A percentile compares a stretch with the other conserved stretches of the same genome.
These are phyloP conservation scores for Nemotelus nigrinus DNA, from an alignment of 2,888 invertebrate genomes.

Conservation along the genomic window DNA sequence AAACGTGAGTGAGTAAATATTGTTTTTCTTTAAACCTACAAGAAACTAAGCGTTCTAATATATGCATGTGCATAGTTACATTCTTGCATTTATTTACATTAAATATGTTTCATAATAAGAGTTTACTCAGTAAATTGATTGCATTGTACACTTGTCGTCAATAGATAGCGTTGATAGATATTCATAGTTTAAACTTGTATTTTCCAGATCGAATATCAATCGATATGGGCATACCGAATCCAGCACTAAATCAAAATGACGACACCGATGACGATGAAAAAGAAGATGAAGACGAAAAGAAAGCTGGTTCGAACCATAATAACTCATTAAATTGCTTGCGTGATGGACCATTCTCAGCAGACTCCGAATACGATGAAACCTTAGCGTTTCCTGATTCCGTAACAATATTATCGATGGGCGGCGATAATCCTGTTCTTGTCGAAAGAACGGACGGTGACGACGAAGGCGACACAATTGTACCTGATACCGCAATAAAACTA, in stretches of 20 bases:
- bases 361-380: slow-evolving; percentile 84
- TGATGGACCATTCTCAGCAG: slow-evolving; percentile 69
- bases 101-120: too few relatives aligned
- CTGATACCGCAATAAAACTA: slow-evolving; percentile 68
- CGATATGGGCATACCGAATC: slow-evolving; percentile 56
- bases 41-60: too few relatives aligned
- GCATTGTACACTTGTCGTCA: too few relatives aligned
- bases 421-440: slow-evolving; percentile 66
- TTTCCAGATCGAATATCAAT: slow-evolving; percentile 55
- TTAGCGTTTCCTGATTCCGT: slow-evolving; percentile 80
- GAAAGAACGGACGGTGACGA: slow-evolving; percentile 62
- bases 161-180: too few relatives aligned
- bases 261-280: slow-evolving; percentile 48
- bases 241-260: slow-evolving; percentile 56
- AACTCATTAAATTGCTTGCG: slow-evolving; percentile 63
- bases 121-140: too few relatives aligned
- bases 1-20: too few relatives aligned
- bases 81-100: too few relatives aligned
- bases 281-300: slow-evolving; percentile 21
- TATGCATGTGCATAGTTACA: too few relatives aligned
- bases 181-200: too few relatives aligned
- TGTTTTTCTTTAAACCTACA: too few relatives aligned
- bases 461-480: slow-evolving; percentile 56
- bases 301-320: slow-evolving; percentile 58
- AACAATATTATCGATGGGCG: slow-evolving; percentile 71